These are phyloP conservation scores for Hetaerina americana DNA, from an alignment of 1,140 invertebrate species.

Conservation along the genomic window DNA sequence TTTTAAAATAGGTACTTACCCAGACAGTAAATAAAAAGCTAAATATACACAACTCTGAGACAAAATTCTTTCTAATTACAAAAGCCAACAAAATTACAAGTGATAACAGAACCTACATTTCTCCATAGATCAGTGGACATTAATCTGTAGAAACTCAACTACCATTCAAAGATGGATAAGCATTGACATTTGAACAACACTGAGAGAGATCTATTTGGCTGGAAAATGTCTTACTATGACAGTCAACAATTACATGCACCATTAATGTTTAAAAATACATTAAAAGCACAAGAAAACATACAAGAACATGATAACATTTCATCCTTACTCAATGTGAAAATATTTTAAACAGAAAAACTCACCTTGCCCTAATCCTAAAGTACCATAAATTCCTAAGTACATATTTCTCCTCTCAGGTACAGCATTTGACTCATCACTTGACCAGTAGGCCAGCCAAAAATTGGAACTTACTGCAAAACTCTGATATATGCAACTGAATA, in stretches of 20 bases:
- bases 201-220: neutral
- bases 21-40: too few species aligned
- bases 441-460: conserved; percentile 18
- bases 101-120: too few species aligned
- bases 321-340: neutral
- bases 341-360: conserved; percentile 6
- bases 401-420: conserved; percentile 22
- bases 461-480: conserved; percentile 17
- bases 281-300: neutral
- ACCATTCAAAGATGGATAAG: neutral
- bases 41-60: too few species aligned
- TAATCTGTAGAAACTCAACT: too few species aligned
- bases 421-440: conserved; percentile 5
- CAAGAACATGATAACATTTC: too few species aligned
- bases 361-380: conserved; percentile 29
- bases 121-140: too few species aligned
- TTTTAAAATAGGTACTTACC: too few species aligned
- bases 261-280: neutral
- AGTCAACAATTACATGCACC: neutral
- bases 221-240: neutral
- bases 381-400: conserved; percentile 31
- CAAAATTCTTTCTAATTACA: too few species aligned
- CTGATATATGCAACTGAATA: conserved; percentile 12
- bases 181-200: neutral
- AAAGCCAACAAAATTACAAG: too few species aligned